These are phyloP conservation scores for Xestia c-nigrum DNA, from an alignment of 2,888 invertebrate species.

Conservation along the genomic window DNA sequence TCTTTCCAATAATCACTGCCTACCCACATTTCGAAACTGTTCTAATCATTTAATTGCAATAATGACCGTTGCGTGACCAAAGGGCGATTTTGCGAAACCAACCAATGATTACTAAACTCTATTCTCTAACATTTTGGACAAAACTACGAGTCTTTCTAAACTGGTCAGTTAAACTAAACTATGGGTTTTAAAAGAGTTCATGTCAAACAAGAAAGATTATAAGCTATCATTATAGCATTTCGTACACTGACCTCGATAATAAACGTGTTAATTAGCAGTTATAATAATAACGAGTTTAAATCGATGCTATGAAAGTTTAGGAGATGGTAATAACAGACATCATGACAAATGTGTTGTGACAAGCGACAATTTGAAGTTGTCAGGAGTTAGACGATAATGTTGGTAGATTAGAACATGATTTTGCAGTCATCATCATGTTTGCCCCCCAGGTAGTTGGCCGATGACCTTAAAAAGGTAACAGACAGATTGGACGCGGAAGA, in stretches of 20 bases:
- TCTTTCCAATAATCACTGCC: slow-evolving; percentile 56
- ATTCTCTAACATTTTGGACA: neutral
- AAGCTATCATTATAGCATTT: slow-evolving; percentile 72
- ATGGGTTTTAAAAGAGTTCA: slow-evolving; percentile 53
- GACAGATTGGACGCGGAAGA: neutral
- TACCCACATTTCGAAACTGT: slow-evolving; percentile 65
- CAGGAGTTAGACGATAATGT: slow-evolving; percentile 11
- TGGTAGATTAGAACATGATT: slow-evolving; percentile 13
- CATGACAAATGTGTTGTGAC: slow-evolving; percentile 51
- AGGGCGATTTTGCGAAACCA: slow-evolving; percentile 59
- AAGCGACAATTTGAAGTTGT: slow-evolving; percentile 42
- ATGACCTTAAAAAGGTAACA: neutral
- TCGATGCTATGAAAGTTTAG: slow-evolving; percentile 53
- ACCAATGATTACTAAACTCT: slow-evolving; percentile 19
- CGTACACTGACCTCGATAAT: slow-evolving; percentile 64
- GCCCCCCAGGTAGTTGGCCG: neutral
- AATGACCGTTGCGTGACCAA: slow-evolving; percentile 76
- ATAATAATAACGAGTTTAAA: slow-evolving; percentile 37
- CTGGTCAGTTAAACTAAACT: slow-evolving; percentile 28
- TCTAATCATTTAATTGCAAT: slow-evolving; percentile 74
- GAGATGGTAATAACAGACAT: slow-evolving; percentile 38
- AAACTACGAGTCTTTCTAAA: neutral
- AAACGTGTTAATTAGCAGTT: slow-evolving; percentile 70
- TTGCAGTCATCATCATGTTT: neutral
- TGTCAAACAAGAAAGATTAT: slow-evolving; percentile 68